These are phyloP conservation scores for Microcebus tavaratra DNA, from an alignment of 2,113 vertebrate genomes.

Conservation along the genomic window DNA sequence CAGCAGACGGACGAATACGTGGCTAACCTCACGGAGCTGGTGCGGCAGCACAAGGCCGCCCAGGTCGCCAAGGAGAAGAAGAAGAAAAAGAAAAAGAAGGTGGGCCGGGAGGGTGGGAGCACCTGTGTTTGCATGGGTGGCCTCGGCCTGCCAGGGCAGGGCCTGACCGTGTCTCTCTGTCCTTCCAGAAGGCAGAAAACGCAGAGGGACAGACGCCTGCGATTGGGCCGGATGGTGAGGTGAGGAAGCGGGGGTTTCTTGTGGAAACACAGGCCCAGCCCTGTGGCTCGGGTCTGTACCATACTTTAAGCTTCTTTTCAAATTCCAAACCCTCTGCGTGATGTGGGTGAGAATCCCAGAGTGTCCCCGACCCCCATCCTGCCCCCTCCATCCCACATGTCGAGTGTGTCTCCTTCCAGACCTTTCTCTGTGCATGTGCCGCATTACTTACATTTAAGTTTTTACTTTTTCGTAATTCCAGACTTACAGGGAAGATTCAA, in stretches of 20 bases:
- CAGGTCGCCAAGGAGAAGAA: conserved; percentile 98
- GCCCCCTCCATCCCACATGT: fast-evolving
- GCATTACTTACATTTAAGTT: neutral
- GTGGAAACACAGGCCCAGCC: neutral
- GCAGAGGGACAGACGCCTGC: conserved; percentile 87
- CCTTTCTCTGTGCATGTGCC: neutral
- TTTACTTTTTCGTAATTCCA: neutral
- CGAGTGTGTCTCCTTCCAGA: neutral
- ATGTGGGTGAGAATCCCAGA: neutral
- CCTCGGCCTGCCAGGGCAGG: neutral
- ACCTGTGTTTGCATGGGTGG: fast-evolving
- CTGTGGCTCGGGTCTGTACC: neutral
- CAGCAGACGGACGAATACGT: conserved; percentile 99
- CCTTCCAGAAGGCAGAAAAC: conserved; percentile 89
- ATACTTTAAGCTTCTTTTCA: neutral
- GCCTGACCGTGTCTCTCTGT: neutral
- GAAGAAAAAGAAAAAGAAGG: conserved; percentile 98
- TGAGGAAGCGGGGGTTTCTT: conserved; percentile 70
- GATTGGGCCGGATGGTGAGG: conserved; percentile 95
- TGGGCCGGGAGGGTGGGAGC: neutral
- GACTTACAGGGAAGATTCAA: neutral
- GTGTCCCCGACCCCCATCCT: neutral
- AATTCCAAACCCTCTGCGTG: neutral
- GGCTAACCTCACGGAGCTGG: conserved; percentile 97
- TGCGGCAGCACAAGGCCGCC: conserved; percentile 95